A percentile compares a stretch with the other conserved stretches of the same genome.
Evolutionary conservation across 2,888 invertebrate genomes (phyloP).

Genomic region (Myopa testacea): DNA sequence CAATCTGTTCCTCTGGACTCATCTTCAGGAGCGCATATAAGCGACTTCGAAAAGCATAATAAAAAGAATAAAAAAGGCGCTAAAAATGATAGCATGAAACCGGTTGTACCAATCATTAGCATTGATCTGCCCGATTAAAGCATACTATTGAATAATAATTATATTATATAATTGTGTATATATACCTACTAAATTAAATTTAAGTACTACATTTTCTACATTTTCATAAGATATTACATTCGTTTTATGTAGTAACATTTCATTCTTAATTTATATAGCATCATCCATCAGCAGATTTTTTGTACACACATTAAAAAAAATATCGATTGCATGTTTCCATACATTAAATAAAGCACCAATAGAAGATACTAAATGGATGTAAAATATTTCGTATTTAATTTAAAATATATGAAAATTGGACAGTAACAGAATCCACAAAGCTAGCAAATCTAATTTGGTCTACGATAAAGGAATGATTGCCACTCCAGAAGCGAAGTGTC

Average conservation of each 20-base stretch:
- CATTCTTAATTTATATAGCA: neutral
- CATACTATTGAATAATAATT: neutral
- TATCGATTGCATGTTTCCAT: no score
- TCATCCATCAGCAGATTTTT: no score
- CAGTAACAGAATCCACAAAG: no score
- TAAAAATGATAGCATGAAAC: slow-evolving; percentile 84
- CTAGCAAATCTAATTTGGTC: no score
- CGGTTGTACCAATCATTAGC: slow-evolving; percentile 88
- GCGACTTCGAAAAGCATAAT: slow-evolving; percentile 70
- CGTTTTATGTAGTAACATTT: neutral
- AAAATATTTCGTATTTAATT: no score
- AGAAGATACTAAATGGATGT: no score
- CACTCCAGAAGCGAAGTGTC: no score
- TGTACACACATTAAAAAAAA: no score
- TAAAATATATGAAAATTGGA: no score
- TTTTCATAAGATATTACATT: neutral
- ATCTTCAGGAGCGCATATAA: slow-evolving; percentile 59
- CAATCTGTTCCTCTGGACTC: slow-evolving; percentile 57
- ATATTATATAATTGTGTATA: neutral
- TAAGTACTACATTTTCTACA: slow-evolving; percentile 14
- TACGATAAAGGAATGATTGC: no score
- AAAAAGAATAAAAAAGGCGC: slow-evolving; percentile 77
- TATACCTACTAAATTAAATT: neutral
- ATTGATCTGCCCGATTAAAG: slow-evolving; percentile 92
- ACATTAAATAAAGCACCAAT: no score